phyloP scores from a whole-genome alignment of 2,888 invertebrate genomes.

The Seira ritae region DNA sequence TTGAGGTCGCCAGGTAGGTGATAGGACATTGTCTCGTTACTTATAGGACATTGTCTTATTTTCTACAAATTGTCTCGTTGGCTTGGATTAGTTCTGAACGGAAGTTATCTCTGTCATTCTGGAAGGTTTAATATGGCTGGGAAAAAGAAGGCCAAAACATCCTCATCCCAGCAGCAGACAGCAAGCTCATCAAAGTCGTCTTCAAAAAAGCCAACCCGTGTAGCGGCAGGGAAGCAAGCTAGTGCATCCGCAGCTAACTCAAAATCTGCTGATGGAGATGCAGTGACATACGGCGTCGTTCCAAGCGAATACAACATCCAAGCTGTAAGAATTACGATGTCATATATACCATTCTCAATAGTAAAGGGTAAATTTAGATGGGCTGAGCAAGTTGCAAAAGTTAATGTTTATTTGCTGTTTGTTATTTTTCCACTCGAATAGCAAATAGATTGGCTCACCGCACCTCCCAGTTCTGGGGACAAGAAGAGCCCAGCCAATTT shows the following conservation, averaged over 20 bases:
- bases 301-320: constrained; percentile 51
- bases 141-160: not conserved
- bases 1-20: too few relatives aligned
- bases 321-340: constrained; percentile 30
- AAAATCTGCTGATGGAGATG: constrained; percentile 20
- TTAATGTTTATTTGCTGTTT: too few relatives aligned
- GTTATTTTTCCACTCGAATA: too few relatives aligned
- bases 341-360: not conserved
- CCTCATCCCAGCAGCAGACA: too few relatives aligned
- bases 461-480: constrained; percentile 39
- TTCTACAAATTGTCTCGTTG: too few relatives aligned
- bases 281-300: constrained; percentile 33
- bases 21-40: too few relatives aligned
- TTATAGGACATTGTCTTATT: too few relatives aligned
- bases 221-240: not conserved
- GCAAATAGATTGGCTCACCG: constrained; percentile 59
- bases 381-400: too few relatives aligned
- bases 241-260: not conserved
- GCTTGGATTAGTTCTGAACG: too few relatives aligned
- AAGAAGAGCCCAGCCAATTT: not conserved
- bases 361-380: not conserved
- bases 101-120: too few relatives aligned
- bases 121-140: not conserved
- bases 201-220: not conserved
- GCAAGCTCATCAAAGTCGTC: not conserved